Evolutionary conservation across 2,113 vertebrate genomes (phyloP), one percentile per base, ranked within the genome.

Genomic region (Meles meles): DNA sequence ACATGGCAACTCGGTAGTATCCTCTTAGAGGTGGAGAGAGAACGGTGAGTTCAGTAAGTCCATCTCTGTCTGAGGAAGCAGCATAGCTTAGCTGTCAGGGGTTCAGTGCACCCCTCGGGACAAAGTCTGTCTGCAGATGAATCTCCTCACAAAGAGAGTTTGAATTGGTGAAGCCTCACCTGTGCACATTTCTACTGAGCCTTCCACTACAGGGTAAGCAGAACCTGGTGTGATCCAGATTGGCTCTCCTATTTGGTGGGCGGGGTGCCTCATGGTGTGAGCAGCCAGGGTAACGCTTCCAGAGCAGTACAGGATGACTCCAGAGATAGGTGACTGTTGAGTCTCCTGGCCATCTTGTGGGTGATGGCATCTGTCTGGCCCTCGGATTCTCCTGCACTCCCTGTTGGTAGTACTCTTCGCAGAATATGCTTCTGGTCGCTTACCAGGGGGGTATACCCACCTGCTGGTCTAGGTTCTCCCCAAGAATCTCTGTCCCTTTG

Each of bases 91-190:
- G 49, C 4, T 4, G 5, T 1, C 13, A 2, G 74, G 37, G 47
- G 61, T 27, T 79, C 23, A 21, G 6, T 29, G 55, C 0, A 5
- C 11, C 93, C 89, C 52, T 18, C 18, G 47, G 81, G 59, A 27
- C 23, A 14, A 92, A 72, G 7, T 39, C 1, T 14, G 49, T 96
- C 88, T 71, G 52, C 87, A 96, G 81, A 83, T 25, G 27, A 7
- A 7, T 1, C 0, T 92, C 72, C 77, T 88, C 96, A 57, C 81
- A 34, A 6, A 37, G 86, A 13, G 49, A 31, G 27, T 86, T 25
- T 37, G 37, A 21, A 21, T 1, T 8, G 3, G 7, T 61, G 67
- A 4, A 0, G 21, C 4, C 29, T 49, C 77, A 2, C 37, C 63
- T 77, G 34, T 67, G 57, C 11, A 42, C 0, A 0, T 13, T 90